Percentiles rank a stretch among this genome's conserved stretches.
phyloP scores from a whole-genome alignment of 1,140 invertebrate genomes.

The Coptotermes formosanus region DNA sequence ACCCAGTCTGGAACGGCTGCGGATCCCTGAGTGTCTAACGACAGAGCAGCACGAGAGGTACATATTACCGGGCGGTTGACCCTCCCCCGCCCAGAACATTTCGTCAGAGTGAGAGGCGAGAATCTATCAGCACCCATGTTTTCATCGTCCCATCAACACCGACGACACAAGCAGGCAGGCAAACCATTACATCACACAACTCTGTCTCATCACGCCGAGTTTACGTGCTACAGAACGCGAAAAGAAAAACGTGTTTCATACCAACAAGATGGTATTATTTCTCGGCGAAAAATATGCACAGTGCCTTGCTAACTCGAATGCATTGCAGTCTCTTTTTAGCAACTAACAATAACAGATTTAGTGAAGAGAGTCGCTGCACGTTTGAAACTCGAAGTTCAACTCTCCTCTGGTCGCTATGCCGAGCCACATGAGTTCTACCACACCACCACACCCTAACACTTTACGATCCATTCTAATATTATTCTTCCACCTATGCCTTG shows the following conservation, averaged over 20 bases:
- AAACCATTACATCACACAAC: not conserved
- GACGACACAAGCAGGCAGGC: not conserved
- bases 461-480: too few relatives aligned
- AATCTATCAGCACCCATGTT: constrained; percentile 2
- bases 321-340: too few relatives aligned
- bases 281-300: too few relatives aligned
- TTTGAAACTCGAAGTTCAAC: too few relatives aligned
- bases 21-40: not conserved
- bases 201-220: not conserved
- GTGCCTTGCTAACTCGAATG: too few relatives aligned
- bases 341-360: too few relatives aligned
- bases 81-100: not conserved
- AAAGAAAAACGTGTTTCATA: not conserved
- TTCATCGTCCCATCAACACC: constrained; percentile 7
- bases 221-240: not conserved
- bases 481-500: too few relatives aligned
- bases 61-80: not conserved
- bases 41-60: not conserved
- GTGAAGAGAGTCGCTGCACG: too few relatives aligned
- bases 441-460: too few relatives aligned
- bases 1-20: not conserved
- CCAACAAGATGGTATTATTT: not conserved
- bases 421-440: too few relatives aligned
- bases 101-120: not conserved
- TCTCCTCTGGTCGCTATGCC: too few relatives aligned